Base-by-base conservation (phyloP, 2,797 vertebrate species). In the Brotula barbata region DNA sequence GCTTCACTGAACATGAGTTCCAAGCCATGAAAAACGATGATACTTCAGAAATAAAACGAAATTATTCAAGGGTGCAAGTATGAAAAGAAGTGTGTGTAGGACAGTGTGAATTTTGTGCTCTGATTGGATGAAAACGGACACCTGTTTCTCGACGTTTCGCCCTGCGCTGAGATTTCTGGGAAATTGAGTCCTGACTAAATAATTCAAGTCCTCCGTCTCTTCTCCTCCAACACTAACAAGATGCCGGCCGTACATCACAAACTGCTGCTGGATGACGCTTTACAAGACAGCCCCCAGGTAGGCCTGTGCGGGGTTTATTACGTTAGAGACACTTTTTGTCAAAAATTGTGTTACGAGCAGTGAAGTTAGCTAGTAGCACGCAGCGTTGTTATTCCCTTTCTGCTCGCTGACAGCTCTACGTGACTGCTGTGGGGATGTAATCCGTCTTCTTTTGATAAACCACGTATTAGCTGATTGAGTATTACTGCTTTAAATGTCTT, bases 241-340 rank as follows among this genome's bases (percentile, higher is more conserved):
- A 98, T 99, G 96, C 95, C 96, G 69, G 93, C 94, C 83, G 94
- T 96, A 58, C 96, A 98, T 84, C 86, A 90, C 82, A 98, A 93
- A 80, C 91, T 99, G 75, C 93, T 97, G 31, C 84, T 99, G 75
- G 96, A 99, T 84, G 96, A 99, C 51, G 95, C 96, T 36, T 75
- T 98, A 74, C 95, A 95, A 81, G 96, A 99, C 89, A 99, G 96
- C 88, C 96, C 96, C 60, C 96, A 99, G 96, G 96, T 98, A 95
- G 79, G 87, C 56, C 64, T 1, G 15, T 9, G 31, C 14, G 39
- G 12, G 5, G 51, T 53, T 59, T 25, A 8, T 46, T 23, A 6
- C 20, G 20, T 48, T 33, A 9, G n/a, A 36, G 36, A 59, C 53
- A 17, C 56, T 3, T 10, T 42, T 50, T 40, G 45, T 23, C 39